Base-by-base conservation (phyloP, 2,888 invertebrate genomes). In the Dione juno region DNA sequence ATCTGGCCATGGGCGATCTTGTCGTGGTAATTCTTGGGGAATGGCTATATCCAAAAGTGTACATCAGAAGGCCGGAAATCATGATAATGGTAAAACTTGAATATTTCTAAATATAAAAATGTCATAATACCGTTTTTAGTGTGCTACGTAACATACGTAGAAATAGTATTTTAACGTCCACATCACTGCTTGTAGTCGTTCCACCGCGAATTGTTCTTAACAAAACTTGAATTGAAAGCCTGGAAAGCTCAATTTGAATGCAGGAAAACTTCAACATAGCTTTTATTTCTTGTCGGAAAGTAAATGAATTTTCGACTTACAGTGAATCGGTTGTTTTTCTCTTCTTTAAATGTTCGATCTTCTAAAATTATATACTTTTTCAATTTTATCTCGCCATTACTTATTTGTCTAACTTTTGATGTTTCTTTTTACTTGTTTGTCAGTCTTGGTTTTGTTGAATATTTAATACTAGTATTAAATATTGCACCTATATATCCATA, bases 201-300 rank as follows among this genome's bases (percentile, higher is more conserved):
- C 81, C 78, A 77, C 77, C 77, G 77, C 77, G 82, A 84, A 88
- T 85, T 88, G 86, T 87, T 88, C 84, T 85, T 86, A 82, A 84
- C 82, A 82, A 84, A 89, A 90, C 85, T 89, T 88, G 83, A 84
- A 90, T 90, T 85, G 87, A 88, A 88, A 86, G 84, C 84, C 86
- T 87, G 83, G 82, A 82, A 84, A 84, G 82, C 86, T 85, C 87
- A 86, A 88, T 90, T 89, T 87, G 85, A 88, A 88, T 89, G 87
- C 89, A 87, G 84, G 80, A 81, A 88, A 90, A 90, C 85, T 90
- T 90, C 83, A 84, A 86, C 84, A 87, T 86, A 82, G 86, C 86
- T 88, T 90, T 91, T 88, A 90, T 88, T 89, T 80, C 82, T 84
- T 83, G 85, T 82, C 82, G 83, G 83, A 83, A 84, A 88, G 83